Conservation (phyloP, 2,888 invertebrate genomes). For the Teleogryllus oceanicus region DNA sequence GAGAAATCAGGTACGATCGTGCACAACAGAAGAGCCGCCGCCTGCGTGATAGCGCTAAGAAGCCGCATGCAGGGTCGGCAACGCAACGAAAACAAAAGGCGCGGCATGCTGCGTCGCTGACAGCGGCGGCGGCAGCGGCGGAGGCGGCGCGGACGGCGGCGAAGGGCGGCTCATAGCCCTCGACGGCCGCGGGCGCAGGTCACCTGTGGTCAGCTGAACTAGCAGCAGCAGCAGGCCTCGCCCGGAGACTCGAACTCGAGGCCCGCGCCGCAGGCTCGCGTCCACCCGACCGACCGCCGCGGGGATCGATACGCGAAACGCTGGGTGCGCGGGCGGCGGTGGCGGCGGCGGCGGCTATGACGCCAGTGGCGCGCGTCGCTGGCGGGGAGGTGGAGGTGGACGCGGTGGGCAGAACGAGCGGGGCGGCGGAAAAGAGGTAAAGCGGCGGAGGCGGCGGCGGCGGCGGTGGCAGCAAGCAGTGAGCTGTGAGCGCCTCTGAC, state of each 20-base stretch:
- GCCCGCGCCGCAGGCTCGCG: not conserved
- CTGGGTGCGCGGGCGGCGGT: not conserved
- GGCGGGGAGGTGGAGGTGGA: not conserved
- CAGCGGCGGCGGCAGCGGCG: not conserved
- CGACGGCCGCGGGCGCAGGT: not conserved
- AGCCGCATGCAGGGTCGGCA: conserved; percentile 18
- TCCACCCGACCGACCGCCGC: not conserved
- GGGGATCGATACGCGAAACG: not conserved
- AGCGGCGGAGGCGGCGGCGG: no score
- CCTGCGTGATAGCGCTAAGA: not conserved
- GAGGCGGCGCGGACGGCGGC: not conserved
- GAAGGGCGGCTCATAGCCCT: no score
- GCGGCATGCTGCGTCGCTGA: not conserved
- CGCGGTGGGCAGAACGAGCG: no score
- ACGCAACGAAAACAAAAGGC: not conserved
- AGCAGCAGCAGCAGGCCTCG: not conserved
- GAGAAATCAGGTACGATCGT: not conserved
- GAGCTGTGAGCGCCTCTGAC: no score
- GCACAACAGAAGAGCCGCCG: not conserved
- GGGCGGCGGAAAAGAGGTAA: no score
- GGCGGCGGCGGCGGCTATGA: not conserved
- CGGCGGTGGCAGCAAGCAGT: no score
- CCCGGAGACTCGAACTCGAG: not conserved
- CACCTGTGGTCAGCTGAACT: not conserved
- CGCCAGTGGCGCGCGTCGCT: not conserved